Percentiles rank a stretch among this genome's conserved stretches.
phyloP scores from a whole-genome alignment of 2,113 vertebrate genomes.

The Grammomys dolichurus region DNA sequence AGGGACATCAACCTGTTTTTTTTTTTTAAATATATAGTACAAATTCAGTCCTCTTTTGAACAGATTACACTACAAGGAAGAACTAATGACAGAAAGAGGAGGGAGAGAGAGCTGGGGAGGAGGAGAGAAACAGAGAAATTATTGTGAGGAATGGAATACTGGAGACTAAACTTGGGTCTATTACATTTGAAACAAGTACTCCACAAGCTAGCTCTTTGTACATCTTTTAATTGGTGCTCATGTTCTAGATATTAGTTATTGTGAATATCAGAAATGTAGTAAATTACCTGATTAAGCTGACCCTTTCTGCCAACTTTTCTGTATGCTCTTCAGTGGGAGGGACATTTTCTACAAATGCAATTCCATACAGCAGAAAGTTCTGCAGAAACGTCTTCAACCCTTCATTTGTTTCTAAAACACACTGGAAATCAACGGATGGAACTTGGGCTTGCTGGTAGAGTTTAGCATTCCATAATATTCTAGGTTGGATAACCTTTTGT shows the following conservation, averaged over 20 bases:
- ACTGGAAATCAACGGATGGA: conserved; percentile 87
- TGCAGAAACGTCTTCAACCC: conserved; percentile 93
- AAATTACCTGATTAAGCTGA: conserved; percentile 94
- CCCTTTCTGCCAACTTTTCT: conserved; percentile 87
- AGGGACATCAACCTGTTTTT: neutral
- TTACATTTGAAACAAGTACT: too few relatives aligned
- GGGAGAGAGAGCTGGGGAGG: neutral
- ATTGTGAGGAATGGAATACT: too few relatives aligned
- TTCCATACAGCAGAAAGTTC: conserved; percentile 93
- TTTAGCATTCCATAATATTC: conserved; percentile 92
- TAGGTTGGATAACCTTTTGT: conserved; percentile 88
- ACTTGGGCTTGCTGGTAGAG: conserved; percentile 90
- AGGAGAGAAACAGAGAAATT: neutral
- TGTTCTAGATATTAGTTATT: conserved; percentile 18
- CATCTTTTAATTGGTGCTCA: conserved; percentile 18
- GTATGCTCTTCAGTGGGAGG: conserved; percentile 93
- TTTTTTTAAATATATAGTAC: neutral
- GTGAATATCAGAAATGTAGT: conserved; percentile 12
- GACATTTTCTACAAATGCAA: conserved; percentile 94
- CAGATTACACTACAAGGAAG: neutral
- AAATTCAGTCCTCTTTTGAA: neutral
- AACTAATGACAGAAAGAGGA: neutral
- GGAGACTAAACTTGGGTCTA: neutral
- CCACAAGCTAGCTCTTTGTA: neutral
- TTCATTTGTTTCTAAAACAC: conserved; percentile 91